Evolutionary conservation across 1,140 invertebrate genomes (phyloP).

Genomic region (Luehdorfia chinensis): DNA sequence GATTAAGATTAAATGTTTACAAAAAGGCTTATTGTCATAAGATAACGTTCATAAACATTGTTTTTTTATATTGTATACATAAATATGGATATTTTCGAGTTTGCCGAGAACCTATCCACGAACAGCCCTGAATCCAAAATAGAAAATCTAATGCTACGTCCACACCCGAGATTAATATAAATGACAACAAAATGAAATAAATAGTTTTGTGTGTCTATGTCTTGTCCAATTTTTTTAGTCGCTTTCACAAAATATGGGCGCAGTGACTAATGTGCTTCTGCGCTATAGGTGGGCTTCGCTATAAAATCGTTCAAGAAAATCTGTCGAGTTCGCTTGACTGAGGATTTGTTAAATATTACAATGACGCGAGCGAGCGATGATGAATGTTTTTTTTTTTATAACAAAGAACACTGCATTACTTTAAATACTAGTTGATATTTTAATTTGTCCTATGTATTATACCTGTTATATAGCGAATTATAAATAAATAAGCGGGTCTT

Average conservation of each 20-base stretch:
- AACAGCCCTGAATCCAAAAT: not conserved
- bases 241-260: not conserved
- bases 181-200: not conserved
- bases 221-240: not conserved
- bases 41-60: constrained; percentile 35
- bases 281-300: constrained; percentile 4
- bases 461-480: too few relatives aligned
- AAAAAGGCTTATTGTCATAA: constrained; percentile 68
- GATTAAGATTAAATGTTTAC: constrained; percentile 51
- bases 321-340: too few relatives aligned
- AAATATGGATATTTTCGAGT: not conserved
- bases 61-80: constrained; percentile 9
- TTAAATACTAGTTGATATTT: too few relatives aligned
- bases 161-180: not conserved
- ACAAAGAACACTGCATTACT: too few relatives aligned
- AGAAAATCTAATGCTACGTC: not conserved
- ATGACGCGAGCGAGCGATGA: too few relatives aligned
- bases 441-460: too few relatives aligned
- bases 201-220: not conserved
- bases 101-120: not conserved
- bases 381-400: too few relatives aligned
- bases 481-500: too few relatives aligned
- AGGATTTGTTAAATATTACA: too few relatives aligned
- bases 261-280: not conserved
- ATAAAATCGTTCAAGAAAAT: not conserved